Conservation (phyloP, 2,888 invertebrate genomes). For the Nebria brevicollis region DNA sequence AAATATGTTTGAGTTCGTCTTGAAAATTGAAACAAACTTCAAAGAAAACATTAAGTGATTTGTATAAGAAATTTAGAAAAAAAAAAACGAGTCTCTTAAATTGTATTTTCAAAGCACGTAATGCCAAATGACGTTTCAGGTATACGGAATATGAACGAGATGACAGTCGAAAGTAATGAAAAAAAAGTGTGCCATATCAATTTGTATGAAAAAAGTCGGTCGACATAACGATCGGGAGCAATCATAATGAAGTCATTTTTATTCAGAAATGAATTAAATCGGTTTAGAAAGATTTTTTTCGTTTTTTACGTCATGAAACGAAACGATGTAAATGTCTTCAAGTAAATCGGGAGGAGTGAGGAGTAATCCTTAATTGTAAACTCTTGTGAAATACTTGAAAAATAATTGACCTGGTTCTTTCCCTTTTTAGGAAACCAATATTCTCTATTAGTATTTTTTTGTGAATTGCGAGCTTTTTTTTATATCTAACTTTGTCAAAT, state of each 20-base stretch:
- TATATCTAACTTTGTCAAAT: too few species aligned
- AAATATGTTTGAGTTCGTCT: neutral
- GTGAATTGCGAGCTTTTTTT: neutral
- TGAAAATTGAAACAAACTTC: neutral
- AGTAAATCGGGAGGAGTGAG: neutral
- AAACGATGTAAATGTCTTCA: neutral
- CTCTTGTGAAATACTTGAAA: constrained; percentile 20
- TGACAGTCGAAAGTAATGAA: neutral
- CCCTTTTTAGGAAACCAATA: neutral
- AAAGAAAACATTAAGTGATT: neutral
- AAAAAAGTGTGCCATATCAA: neutral
- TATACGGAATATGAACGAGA: neutral
- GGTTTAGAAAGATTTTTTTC: constrained; percentile 5
- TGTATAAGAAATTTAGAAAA: neutral
- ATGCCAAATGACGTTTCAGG: neutral
- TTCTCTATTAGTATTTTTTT: neutral
- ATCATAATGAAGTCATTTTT: constrained; percentile 29
- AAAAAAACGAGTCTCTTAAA: neutral
- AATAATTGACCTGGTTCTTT: constrained; percentile 12
- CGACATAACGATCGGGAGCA: constrained; percentile 13
- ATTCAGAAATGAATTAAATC: constrained; percentile 28
- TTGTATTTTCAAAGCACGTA: neutral
- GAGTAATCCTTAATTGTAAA: constrained; percentile 8
- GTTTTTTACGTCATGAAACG: neutral
- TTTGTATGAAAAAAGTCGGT: neutral